phyloP scores from a whole-genome alignment of 2,888 invertebrate genomes.

The Glyphotaelius pellucidus region DNA sequence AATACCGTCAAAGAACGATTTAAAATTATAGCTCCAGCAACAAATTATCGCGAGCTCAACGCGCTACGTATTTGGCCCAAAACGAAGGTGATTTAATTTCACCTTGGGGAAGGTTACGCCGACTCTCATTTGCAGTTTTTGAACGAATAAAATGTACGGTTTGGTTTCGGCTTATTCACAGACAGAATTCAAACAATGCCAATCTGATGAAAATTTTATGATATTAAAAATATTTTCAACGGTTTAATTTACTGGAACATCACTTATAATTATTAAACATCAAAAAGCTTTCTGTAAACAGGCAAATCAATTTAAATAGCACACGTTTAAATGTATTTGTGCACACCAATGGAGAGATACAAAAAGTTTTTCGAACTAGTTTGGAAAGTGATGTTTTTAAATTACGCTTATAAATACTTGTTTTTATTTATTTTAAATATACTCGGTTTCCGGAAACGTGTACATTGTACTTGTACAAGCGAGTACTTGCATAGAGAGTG shows the following conservation, averaged over 20 bases:
- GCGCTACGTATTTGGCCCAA: background rate
- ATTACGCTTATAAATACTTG: no score
- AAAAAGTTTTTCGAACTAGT: no score
- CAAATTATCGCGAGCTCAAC: background rate
- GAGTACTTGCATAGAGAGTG: no score
- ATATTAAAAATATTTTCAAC: background rate
- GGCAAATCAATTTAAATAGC: background rate
- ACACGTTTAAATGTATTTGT: no score
- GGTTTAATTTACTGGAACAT: background rate
- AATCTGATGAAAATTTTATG: background rate
- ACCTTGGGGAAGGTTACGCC: background rate
- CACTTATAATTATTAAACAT: no score
- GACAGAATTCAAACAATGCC: background rate
- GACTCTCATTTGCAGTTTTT: background rate
- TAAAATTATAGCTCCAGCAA: background rate
- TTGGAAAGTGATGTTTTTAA: no score
- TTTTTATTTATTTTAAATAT: no score
- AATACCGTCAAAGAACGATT: background rate
- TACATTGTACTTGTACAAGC: no score
- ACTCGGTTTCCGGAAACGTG: no score
- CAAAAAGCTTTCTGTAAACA: no score
- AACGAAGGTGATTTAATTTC: background rate
- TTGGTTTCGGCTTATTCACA: background rate
- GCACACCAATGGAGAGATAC: no score
- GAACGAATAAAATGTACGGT: background rate